Evolutionary conservation across 2,113 vertebrate genomes (phyloP), one percentile per base, ranked within the genome.

Genomic region (Oreochromis aureus): DNA sequence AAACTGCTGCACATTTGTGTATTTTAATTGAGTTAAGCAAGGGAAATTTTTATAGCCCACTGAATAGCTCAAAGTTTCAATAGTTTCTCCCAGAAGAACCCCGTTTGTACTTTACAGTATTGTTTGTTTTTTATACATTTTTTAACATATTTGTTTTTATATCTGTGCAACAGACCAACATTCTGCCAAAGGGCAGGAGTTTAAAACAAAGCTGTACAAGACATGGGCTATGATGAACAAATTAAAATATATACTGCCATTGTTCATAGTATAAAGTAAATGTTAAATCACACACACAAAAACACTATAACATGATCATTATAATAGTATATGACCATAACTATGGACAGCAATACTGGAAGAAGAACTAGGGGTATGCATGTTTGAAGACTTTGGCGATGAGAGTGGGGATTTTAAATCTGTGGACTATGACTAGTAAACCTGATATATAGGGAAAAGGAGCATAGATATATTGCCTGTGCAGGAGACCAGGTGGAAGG

Each of bases 1-100:
- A 69, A 69, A 41, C 63, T 69, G 34, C 63, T 41, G 34, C 34
- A 41, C 63, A 69, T 69, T 69, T 69, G 36, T 69, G 36, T 63
- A 63, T 66, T 71, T 71, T 24, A 66, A 36, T 24, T 44, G 66
- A 71, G n/a, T 39, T 71, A 44, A 15, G n/a, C n/a, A 44, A 44
- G n/a, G 7, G 36, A 44, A 71, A 7, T 27, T 71, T 71, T 71
- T 44, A 71, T 44, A 44, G 66, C 19, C 7, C 36, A 71, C 36
- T 24, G 36, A 71, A 44, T 24, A 71, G 66, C 66, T 44, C n/a
- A 71, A 16, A 15, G 27, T 27, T 27, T 27, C 27, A 27, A 27
- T 27, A 24, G n/a, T 71, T 44, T 41, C 66, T 71, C 12, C 66
- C 66, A 71, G 66, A 71, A 71, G 66, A 24, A 44, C 11, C 63